Base-by-base conservation (phyloP, 2,888 invertebrate species). In the Scaptomyza flava region DNA sequence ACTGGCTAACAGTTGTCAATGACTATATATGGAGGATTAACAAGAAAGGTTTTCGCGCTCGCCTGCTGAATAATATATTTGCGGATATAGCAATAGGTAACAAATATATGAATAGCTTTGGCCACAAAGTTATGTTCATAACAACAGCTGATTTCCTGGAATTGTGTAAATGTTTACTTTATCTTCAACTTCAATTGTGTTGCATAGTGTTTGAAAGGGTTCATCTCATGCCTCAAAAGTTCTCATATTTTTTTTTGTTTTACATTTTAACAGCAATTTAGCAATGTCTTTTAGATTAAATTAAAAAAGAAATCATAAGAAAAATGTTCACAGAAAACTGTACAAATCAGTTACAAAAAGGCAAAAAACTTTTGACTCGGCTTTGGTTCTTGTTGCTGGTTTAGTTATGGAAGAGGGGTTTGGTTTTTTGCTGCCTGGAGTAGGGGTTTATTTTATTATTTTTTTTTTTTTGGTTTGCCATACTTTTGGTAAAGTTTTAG, bases 211-310 rank as follows among this genome's bases (percentile, higher is more conserved):
- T 54, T 12, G 6, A 42, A 41, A 11, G 34, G 34, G 31, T 43
- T 41, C 50, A 38, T 41, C 52, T 20, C 20, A 41, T 31, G 51
- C 42, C 48, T 17, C 33, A 36, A 30, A 48, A 53, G 47, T 31
- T 14, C 23, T 54, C 33, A 30, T 64, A 38, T 27, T 23, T 47
- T 58, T 58, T 51, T 52, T 54, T 64, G 38, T 51, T 34, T 47
- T 53, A 43, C 68, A 78, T 87, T 84, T 81, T 81, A 84, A 84
- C 79, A 82, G 87, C 81, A 84, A 82, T 82, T 82, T 87, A 79
- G 81, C 85, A 87, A 84, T 81, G 81, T 79, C 87, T 87, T 86
- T 78, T 68, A 69, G 83, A 87, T 84, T 86, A 82, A 87, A 87
- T 84, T 87, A 87, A 87, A 85, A 76, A 82, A 72, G 84, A 75